These are phyloP conservation scores for Nemopilema nomurai DNA, from an alignment of 30 jellyfish, hydroid and myxozoan species.

Conservation along the genomic window DNA sequence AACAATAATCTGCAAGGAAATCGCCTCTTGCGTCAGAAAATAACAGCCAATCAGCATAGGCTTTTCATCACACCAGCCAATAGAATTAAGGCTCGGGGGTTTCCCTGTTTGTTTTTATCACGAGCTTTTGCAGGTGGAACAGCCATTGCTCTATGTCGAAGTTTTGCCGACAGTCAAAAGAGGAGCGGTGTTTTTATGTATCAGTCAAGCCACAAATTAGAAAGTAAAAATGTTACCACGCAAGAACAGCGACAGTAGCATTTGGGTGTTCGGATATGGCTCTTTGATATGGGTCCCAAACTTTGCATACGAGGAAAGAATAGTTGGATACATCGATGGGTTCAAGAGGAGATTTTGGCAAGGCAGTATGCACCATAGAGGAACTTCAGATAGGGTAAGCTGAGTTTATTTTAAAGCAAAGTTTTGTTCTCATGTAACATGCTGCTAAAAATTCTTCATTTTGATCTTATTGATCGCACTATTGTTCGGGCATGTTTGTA, in stretches of 20 bases:
- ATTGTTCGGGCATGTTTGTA: too few relatives aligned
- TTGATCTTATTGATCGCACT: too few relatives aligned
- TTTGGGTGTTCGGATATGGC: slow-evolving; percentile 92
- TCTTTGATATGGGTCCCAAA: slow-evolving; percentile 93
- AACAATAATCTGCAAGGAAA: slow-evolving; percentile 3
- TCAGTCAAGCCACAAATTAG: neutral
- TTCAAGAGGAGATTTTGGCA: slow-evolving; percentile 91
- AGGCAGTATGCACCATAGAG: slow-evolving; percentile 88
- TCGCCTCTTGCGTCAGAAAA: slow-evolving; percentile 50
- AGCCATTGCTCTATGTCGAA: too few relatives aligned
- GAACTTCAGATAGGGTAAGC: slow-evolving; percentile 62
- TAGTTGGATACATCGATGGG: slow-evolving; percentile 78
- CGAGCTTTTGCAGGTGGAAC: too few relatives aligned
- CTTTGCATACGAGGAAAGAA: slow-evolving; percentile 50
- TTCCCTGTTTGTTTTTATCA: slow-evolving; percentile 48
- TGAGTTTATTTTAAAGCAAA: neutral
- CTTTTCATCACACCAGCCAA: slow-evolving; percentile 19
- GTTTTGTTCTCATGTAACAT: too few relatives aligned
- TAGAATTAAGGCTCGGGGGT: slow-evolving; percentile 10
- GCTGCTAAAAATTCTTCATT: too few relatives aligned
- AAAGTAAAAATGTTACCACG: neutral
- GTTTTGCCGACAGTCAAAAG: neutral
- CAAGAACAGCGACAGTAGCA: neutral
- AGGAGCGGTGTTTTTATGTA: too few relatives aligned
- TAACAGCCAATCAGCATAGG: slow-evolving; percentile 32